Evolutionary conservation across 92 coral and sea anemone species (phyloP), one percentile per base, ranked within the genome.

Genomic region (Diadumene lineata): DNA sequence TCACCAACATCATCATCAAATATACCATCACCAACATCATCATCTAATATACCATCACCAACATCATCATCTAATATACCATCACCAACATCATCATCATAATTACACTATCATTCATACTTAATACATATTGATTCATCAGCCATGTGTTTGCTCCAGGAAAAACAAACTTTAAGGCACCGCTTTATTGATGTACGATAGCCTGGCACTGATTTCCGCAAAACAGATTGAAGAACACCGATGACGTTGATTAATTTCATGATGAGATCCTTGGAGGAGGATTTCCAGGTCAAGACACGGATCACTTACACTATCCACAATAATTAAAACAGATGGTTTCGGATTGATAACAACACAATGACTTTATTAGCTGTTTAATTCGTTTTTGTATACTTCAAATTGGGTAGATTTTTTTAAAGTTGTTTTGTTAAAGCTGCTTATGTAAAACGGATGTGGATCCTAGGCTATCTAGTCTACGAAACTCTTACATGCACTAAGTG

Each of bases 211-310:
- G 28, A 25, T 17, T 31, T 23, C 16, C 33, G 32, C 50, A 23
- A 18, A 72, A 53, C 65, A 57, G 56, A 31, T 56, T 1, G 53
- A 26, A 78, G 43, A 32, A 48, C 60, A 48, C 64, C 32, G 84
- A 11, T 84, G 88, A 84, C 88, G 79, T 84, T 84, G 70, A 84
- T 84, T 84, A 58, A 84, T 72, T 84, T 78, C 74, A 73, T 58
- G 31, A 23, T 32, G 64, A 73, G 88, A 78, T 83, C 30, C 33
- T 60, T 33, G 77, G 56, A 31, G 50, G 66, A 62, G 77, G 77
- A 72, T 72, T 72, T 72, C 77, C 77, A 72, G 77, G 77, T 72
- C 77, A 72, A 61, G 71, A 17, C 48, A 38, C n/a, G 48, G 48
- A 6, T 38, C 7, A 38, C 7, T 38, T 38, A 38, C 48, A 38